These are phyloP conservation scores for Hydropotes inermis DNA, from an alignment of 2,113 vertebrate genomes.

Conservation along the genomic window DNA sequence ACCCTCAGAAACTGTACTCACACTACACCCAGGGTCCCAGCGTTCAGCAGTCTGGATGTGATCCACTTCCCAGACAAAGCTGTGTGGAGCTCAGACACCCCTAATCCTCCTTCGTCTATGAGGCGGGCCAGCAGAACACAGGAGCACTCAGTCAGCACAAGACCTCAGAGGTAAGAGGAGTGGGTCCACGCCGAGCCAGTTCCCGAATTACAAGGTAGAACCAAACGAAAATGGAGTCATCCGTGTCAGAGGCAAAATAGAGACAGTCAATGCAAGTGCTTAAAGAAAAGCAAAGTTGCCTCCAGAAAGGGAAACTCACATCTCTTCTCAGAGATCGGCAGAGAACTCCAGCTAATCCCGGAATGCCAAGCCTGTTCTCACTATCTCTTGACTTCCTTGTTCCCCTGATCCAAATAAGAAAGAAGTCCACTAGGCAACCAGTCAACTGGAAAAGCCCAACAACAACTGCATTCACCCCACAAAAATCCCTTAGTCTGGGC, in stretches of 20 bases:
- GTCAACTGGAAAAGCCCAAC: background rate
- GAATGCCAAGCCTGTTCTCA: background rate
- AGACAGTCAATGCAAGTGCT: background rate
- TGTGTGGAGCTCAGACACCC: background rate
- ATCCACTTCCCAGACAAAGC: background rate
- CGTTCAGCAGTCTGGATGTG: background rate
- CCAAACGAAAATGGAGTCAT: background rate
- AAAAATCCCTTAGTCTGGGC: background rate
- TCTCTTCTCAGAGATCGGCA: background rate
- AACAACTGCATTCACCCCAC: background rate
- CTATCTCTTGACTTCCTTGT: background rate
- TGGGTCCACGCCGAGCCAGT: background rate
- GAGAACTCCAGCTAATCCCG: background rate
- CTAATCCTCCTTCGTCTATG: background rate
- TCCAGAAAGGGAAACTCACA: background rate
- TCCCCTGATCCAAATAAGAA: background rate
- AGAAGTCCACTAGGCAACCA: background rate
- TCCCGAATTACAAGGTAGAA: background rate
- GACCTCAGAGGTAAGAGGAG: background rate
- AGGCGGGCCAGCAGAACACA: background rate
- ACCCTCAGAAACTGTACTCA: background rate
- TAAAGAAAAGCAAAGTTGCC: background rate
- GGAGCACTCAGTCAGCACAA: background rate
- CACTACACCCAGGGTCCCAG: background rate
- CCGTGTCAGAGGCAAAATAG: background rate